Percentiles rank a stretch among this genome's conserved stretches.
Conservation (phyloP, 2,888 invertebrate species). For the Campoletis raptor region DNA sequence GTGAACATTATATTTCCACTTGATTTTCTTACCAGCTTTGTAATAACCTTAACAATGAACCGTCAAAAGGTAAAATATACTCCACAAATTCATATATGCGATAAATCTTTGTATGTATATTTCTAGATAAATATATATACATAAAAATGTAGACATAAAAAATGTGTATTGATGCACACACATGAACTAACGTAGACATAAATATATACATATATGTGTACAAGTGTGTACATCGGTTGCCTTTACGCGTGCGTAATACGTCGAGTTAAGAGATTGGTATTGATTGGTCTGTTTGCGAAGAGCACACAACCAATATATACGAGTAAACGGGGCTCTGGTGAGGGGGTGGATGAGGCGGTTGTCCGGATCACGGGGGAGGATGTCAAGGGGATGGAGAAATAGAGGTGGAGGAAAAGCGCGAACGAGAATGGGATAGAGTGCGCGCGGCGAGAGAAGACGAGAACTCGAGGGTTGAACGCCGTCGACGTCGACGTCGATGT, state of each 20-base stretch:
- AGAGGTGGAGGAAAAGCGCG: conserved; percentile 51
- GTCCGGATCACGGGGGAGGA: conserved; percentile 54
- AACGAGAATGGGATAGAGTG: conserved; percentile 62
- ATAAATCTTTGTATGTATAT: conserved; percentile 34
- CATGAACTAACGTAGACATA: not conserved
- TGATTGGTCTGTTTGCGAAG: conserved; percentile 84
- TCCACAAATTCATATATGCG: conserved; percentile 10
- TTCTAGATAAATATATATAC: not conserved
- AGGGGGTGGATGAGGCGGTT: conserved; percentile 64
- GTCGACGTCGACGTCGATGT: conserved; percentile 71
- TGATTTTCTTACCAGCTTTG: not conserved
- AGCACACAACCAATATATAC: conserved; percentile 81
- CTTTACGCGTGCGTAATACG: conserved; percentile 73
- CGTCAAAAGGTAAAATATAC: conserved; percentile 10
- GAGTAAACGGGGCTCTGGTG: conserved; percentile 65
- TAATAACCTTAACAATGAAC: conserved; percentile 20
- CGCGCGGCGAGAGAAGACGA: conserved; percentile 66
- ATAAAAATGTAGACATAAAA: conserved; percentile 47
- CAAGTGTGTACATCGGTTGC: conserved; percentile 61
- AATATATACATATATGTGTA: conserved; percentile 2
- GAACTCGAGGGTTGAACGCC: conserved; percentile 72
- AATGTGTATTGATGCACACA: not conserved
- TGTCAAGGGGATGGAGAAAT: conserved; percentile 24
- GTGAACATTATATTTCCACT: not conserved
- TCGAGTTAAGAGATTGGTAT: conserved; percentile 83